Conservation (phyloP, 2,797 vertebrate species). For the Myotis vivesi region DNA sequence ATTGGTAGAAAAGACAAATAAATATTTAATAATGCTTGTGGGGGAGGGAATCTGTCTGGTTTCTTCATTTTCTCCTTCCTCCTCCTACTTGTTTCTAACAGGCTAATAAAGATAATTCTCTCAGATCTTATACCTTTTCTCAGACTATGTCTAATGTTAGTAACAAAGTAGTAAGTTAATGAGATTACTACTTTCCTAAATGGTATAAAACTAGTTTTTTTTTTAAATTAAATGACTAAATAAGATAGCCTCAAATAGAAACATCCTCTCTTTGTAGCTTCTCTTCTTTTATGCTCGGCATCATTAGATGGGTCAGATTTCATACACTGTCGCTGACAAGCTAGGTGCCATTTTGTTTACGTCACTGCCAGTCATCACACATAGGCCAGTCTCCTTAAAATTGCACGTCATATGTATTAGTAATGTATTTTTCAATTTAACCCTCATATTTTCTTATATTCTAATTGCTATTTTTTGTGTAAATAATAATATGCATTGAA, state of each 20-base stretch:
- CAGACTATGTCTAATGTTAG: background rate
- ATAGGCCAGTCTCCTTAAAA: background rate
- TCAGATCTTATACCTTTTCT: background rate
- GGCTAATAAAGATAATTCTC: background rate
- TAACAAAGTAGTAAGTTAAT: background rate
- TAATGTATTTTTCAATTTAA: background rate
- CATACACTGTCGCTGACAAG: background rate
- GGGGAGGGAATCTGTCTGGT: background rate
- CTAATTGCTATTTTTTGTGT: background rate
- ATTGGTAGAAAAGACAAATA: background rate
- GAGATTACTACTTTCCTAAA: slow-evolving; percentile 4
- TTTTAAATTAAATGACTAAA: background rate
- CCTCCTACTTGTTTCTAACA: background rate
- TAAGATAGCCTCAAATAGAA: background rate
- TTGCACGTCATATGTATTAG: background rate
- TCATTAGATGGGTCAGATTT: background rate
- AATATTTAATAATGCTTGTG: background rate
- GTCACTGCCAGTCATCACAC: background rate
- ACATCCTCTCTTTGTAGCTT: background rate
- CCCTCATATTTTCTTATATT: background rate
- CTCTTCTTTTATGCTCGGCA: background rate
- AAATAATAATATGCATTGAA: background rate
- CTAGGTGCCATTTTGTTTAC: background rate
- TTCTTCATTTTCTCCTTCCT: background rate
- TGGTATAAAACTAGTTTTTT: background rate